Evolutionary conservation across 2,113 vertebrate species (phyloP).

Genomic region (Numenius arquata): DNA sequence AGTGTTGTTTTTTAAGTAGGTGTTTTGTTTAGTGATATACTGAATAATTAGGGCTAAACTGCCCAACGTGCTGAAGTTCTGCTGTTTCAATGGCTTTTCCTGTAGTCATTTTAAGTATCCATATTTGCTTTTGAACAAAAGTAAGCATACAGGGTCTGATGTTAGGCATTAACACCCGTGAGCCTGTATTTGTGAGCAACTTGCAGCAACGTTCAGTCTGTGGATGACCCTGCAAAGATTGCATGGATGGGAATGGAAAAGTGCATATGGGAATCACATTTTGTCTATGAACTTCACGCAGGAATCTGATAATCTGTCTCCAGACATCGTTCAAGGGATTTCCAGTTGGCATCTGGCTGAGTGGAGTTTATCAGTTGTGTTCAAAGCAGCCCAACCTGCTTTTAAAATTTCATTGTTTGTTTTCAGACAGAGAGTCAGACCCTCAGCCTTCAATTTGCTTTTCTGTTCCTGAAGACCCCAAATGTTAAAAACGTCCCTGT

Average conservation of each 20-base stretch:
- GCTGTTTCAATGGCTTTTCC: not conserved
- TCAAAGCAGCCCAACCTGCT: not conserved
- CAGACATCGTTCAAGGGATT: not conserved
- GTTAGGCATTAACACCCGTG: not conserved
- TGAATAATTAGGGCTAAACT: not conserved
- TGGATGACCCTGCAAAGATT: not conserved
- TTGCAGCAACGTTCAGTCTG: not conserved
- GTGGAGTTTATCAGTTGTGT: not conserved
- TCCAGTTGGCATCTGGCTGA: not conserved
- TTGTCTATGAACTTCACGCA: not conserved
- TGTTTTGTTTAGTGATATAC: not conserved
- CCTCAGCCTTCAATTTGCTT: not conserved
- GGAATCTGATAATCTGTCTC: not conserved
- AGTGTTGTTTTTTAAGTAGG: not conserved
- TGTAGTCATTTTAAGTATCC: not conserved
- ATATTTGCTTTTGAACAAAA: not conserved
- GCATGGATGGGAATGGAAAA: not conserved
- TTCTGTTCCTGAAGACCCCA: not conserved
- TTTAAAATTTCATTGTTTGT: not conserved
- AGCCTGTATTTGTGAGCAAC: not conserved
- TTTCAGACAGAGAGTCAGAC: not conserved
- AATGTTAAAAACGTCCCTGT: not conserved
- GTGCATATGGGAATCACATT: not conserved
- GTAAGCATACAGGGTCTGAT: not conserved
- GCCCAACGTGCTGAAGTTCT: not conserved